A percentile compares a stretch with the other conserved stretches of the same genome.
phyloP scores from a whole-genome alignment of 2,797 vertebrate genomes.

The Poecilia gillii region DNA sequence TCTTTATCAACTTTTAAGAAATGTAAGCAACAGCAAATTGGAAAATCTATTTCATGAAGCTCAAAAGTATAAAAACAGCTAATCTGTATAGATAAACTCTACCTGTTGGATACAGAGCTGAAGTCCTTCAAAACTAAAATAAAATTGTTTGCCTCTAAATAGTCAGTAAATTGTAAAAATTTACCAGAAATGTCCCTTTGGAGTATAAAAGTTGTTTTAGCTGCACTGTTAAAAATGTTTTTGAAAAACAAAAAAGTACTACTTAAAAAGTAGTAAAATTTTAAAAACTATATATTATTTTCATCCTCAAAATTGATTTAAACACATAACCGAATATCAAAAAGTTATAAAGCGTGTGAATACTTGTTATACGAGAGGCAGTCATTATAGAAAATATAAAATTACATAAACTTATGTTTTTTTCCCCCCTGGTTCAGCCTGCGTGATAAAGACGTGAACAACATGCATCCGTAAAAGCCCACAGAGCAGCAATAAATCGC shows the following conservation, averaged over 20 bases:
- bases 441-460: neutral
- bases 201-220: neutral
- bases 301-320: neutral
- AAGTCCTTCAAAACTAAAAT: no score
- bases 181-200: neutral
- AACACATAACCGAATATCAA: neutral
- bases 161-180: no score
- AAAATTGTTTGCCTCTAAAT: no score
- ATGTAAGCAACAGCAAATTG: neutral
- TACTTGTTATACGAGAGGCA: neutral
- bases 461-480: constrained; percentile 4
- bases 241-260: no score
- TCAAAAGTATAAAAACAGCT: no score
- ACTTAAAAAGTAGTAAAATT: neutral
- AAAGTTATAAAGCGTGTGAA: neutral
- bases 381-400: neutral
- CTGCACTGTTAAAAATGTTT: neutral
- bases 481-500: constrained; percentile 36
- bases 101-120: no score
- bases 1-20: neutral
- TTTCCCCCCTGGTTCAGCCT: neutral
- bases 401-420: neutral
- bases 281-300: neutral
- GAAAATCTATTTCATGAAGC: neutral
- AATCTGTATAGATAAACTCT: no score